Conservation (phyloP, 1,140 invertebrate genomes). For the Drosophila kanapiae region DNA sequence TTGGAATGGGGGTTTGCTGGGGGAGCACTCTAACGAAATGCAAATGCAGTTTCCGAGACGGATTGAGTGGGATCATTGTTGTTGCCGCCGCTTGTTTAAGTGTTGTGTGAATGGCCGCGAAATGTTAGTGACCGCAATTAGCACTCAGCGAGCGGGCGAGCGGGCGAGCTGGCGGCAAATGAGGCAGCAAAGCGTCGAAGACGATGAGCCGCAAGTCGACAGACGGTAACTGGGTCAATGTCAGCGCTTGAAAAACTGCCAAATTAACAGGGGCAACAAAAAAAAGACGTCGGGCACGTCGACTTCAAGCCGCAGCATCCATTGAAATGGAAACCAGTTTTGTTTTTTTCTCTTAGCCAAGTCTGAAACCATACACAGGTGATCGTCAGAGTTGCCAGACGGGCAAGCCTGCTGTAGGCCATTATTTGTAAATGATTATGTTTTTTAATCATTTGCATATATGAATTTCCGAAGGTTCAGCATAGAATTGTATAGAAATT, state of each 20-base stretch:
- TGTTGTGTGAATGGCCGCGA: conserved; percentile 57
- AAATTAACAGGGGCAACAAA: conserved; percentile 68
- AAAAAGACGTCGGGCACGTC: conserved; percentile 20
- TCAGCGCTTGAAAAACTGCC: conserved; percentile 77
- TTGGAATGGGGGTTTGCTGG: conserved; percentile 1
- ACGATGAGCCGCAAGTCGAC: conserved; percentile 49
- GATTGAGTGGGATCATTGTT: conserved; percentile 27
- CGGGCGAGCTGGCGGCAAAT: conserved; percentile 59
- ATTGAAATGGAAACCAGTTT: conserved; percentile 67
- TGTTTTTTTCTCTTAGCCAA: conserved; percentile 49
- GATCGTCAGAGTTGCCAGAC: conserved; percentile 49
- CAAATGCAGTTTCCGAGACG: conserved; percentile 54
- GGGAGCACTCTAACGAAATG: conserved; percentile 38
- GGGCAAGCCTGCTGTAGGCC: not conserved
- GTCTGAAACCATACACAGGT: conserved; percentile 52
- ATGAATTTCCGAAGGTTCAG: not conserved
- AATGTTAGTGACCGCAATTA: conserved; percentile 81
- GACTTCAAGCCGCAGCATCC: conserved; percentile 16
- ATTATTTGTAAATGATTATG: not conserved
- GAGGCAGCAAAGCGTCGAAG: conserved; percentile 65
- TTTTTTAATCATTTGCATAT: not conserved
- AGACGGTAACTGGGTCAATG: conserved; percentile 77
- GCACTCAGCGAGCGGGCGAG: conserved; percentile 32
- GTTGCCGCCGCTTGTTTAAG: conserved; percentile 10
- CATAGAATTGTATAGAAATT: not conserved